These are phyloP conservation scores for Lamellibrachia satsuma DNA, from an alignment of 2,888 invertebrate genomes.

Conservation along the genomic window DNA sequence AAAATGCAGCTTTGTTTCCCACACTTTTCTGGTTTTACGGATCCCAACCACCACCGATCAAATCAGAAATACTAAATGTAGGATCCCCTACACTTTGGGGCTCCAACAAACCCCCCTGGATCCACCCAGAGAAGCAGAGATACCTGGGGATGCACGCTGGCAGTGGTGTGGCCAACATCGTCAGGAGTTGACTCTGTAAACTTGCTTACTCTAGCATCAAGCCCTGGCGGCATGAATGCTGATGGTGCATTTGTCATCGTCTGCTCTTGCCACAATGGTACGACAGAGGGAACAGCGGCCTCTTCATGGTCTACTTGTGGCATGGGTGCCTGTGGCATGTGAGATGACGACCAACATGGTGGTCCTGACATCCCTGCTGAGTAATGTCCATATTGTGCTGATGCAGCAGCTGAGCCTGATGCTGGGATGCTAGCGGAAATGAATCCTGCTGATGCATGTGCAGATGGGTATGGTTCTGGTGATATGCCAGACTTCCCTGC, in stretches of 20 bases:
- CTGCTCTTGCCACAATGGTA: not conserved
- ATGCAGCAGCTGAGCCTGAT: not conserved
- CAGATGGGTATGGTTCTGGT: not conserved
- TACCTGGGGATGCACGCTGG: not conserved
- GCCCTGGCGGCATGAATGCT: not conserved
- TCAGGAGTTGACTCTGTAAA: not conserved
- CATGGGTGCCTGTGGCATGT: not conserved
- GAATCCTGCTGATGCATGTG: not conserved
- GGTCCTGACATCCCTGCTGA: not conserved
- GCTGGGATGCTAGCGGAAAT: not conserved
- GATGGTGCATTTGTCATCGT: not conserved
- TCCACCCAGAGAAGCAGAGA: not conserved
- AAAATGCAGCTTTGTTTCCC: not conserved
- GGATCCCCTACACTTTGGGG: not conserved
- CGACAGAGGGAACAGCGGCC: not conserved
- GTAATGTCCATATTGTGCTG: not conserved
- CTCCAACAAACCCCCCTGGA: not conserved
- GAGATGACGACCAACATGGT: not conserved
- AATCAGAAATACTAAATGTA: not conserved
- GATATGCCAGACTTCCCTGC: not conserved
- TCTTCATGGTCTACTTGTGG: not conserved
- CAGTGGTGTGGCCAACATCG: not conserved
- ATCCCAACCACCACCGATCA: not conserved
- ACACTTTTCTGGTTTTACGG: not conserved
- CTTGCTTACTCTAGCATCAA: not conserved